Percentiles rank a stretch among this genome's conserved stretches.
phyloP scores from a whole-genome alignment of 2,113 vertebrate species.

The Dicentrarchus labrax region DNA sequence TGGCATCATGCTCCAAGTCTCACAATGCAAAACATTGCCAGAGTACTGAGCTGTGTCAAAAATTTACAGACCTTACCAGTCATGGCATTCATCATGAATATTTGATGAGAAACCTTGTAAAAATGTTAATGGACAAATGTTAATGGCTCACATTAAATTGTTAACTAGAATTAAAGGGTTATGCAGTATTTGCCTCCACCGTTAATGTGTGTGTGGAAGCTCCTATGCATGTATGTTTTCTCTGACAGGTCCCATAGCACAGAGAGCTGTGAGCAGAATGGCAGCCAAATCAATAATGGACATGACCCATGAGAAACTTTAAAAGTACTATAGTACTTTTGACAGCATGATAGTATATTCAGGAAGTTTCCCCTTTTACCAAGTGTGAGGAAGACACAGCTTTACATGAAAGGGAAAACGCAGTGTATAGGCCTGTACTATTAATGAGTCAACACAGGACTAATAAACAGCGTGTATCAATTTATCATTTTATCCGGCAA shows the following conservation, averaged over 20 bases:
- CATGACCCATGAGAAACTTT: conserved; percentile 47
- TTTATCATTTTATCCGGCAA: conserved; percentile 68
- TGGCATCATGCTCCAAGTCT: not conserved
- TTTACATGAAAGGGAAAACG: conserved; percentile 25
- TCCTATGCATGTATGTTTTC: conserved; percentile 4
- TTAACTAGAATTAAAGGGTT: conserved; percentile 23
- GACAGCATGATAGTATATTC: conserved; percentile 28
- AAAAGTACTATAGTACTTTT: conserved; percentile 42
- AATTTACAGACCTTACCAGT: conserved; percentile 17
- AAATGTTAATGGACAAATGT: conserved; percentile 46
- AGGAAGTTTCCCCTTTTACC: conserved; percentile 32
- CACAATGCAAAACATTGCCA: conserved; percentile 4
- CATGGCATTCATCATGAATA: conserved; percentile 40
- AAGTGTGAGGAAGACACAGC: conserved; percentile 24
- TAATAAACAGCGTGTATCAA: conserved; percentile 70
- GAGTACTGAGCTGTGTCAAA: conserved; percentile 15
- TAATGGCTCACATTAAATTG: conserved; percentile 24
- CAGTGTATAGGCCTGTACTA: conserved; percentile 40
- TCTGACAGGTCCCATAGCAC: conserved; percentile 26
- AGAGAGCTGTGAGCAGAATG: conserved; percentile 28
- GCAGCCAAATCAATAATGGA: conserved; percentile 53
- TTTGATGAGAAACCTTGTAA: conserved; percentile 47
- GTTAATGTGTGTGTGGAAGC: conserved; percentile 15
- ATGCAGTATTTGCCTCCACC: not conserved
- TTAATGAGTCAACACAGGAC: conserved; percentile 72